Conservation (phyloP, 2,888 invertebrate genomes). For the Agrotis segetum region DNA sequence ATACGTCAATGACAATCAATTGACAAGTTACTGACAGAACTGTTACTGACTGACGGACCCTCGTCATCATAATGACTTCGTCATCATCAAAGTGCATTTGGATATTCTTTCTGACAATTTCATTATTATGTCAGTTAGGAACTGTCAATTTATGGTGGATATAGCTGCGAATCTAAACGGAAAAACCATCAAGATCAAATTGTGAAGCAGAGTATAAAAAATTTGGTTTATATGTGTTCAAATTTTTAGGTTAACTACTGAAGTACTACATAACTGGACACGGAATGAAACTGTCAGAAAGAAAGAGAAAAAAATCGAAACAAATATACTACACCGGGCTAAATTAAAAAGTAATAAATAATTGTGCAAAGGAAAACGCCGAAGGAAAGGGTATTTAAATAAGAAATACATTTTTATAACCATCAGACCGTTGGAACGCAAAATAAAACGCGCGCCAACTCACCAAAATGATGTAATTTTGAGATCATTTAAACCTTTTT, state of each 20-base stretch:
- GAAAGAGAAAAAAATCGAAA: conserved; percentile 33
- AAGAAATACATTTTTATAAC: conserved; percentile 61
- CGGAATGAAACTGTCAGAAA: conserved; percentile 60
- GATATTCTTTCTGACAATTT: conserved; percentile 50
- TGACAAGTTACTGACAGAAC: conserved; percentile 16
- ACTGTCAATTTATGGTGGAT: not conserved
- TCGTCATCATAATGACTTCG: conserved; percentile 25
- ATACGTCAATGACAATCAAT: conserved; percentile 14
- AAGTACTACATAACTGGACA: conserved; percentile 8
- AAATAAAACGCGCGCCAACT: conserved; percentile 71
- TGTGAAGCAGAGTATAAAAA: not conserved
- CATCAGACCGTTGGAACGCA: conserved; percentile 82
- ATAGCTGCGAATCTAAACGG: conserved; percentile 39
- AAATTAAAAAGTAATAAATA: conserved; percentile 66
- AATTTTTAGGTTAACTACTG: conserved; percentile 10
- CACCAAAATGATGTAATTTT: conserved; percentile 71
- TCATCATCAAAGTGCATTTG: conserved; percentile 40
- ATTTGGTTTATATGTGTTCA: not conserved
- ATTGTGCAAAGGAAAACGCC: conserved; percentile 63
- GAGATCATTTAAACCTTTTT: conserved; percentile 69
- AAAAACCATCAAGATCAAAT: not conserved
- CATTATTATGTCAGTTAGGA: conserved; percentile 25
- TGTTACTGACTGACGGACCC: conserved; percentile 29
- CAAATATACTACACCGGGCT: conserved; percentile 64
- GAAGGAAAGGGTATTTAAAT: conserved; percentile 60